Conservation (phyloP, 2,888 invertebrate species). For the Cerastoderma edule region DNA sequence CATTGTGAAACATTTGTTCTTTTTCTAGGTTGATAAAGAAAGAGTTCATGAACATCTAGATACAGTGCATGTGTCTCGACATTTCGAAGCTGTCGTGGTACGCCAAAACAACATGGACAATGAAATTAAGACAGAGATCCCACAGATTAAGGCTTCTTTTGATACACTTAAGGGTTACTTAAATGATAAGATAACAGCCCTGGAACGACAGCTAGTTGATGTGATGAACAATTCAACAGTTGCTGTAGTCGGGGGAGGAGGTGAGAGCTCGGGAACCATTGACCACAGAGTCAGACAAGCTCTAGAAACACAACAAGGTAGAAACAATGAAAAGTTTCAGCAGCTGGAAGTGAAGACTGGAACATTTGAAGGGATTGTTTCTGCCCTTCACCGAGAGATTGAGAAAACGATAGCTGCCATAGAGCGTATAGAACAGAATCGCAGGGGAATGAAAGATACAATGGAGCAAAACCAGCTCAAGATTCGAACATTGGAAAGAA, state of each 20-base stretch:
- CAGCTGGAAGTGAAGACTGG: constrained; percentile 65
- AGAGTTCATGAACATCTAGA: constrained; percentile 1
- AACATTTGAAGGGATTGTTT: constrained; percentile 69
- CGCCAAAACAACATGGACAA: neutral
- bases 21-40: constrained; percentile 2
- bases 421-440: constrained; percentile 63
- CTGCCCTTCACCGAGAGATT: constrained; percentile 75
- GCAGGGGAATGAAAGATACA: constrained; percentile 42
- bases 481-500: constrained; percentile 60
- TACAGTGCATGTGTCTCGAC: neutral
- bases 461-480: constrained; percentile 59
- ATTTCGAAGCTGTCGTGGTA: neutral
- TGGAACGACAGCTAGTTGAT: constrained; percentile 35
- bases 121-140: neutral
- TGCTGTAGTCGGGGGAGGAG: too few species aligned
- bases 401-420: constrained; percentile 70
- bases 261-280: constrained; percentile 1
- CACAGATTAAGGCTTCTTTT: neutral
- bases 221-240: constrained; percentile 27
- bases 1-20: neutral
- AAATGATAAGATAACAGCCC: constrained; percentile 23
- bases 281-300: constrained; percentile 31
- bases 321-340: constrained; percentile 38
- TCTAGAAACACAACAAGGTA: constrained; percentile 35
- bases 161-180: neutral